Conservation (phyloP, 1,140 invertebrate genomes). For the Drosophila ficusphila region DNA sequence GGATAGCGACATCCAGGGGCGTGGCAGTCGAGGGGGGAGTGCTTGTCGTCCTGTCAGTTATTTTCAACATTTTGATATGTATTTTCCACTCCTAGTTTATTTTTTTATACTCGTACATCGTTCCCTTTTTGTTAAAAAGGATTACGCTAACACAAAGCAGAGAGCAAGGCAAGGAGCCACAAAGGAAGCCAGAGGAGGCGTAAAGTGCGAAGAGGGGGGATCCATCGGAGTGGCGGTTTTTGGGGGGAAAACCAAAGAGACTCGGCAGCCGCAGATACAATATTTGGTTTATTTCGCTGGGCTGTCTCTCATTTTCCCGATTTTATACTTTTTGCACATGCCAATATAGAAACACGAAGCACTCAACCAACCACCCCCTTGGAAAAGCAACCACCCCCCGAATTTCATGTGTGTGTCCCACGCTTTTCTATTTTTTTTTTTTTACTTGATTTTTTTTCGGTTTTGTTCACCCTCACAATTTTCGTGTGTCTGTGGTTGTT, state of each 20-base stretch:
- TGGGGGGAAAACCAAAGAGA: constrained; percentile 5
- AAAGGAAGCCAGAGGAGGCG: not conserved
- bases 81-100: constrained; percentile 33
- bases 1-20: constrained; percentile 15
- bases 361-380: constrained; percentile 39
- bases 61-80: constrained; percentile 75
- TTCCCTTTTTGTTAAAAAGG: constrained; percentile 70
- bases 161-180: constrained; percentile 39
- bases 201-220: not conserved
- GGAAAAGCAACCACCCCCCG: constrained; percentile 16
- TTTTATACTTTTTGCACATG: constrained; percentile 60
- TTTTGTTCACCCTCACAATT: constrained; percentile 62
- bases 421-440: constrained; percentile 34
- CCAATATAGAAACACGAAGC: constrained; percentile 63
- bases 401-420: constrained; percentile 61
- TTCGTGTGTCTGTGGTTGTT: constrained; percentile 51
- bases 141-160: constrained; percentile 75
- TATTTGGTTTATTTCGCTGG: constrained; percentile 55
- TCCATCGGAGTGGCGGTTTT: not conserved
- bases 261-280: constrained; percentile 44
- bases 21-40: not conserved
- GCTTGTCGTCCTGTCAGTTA: constrained; percentile 69
- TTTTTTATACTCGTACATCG: constrained; percentile 40
- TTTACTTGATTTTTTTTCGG: constrained; percentile 20
- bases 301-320: constrained; percentile 29